A percentile compares a stretch with the other conserved stretches of the same genome.
phyloP scores from a whole-genome alignment of 2,113 vertebrate genomes.

The Phyllostomus discolor region DNA sequence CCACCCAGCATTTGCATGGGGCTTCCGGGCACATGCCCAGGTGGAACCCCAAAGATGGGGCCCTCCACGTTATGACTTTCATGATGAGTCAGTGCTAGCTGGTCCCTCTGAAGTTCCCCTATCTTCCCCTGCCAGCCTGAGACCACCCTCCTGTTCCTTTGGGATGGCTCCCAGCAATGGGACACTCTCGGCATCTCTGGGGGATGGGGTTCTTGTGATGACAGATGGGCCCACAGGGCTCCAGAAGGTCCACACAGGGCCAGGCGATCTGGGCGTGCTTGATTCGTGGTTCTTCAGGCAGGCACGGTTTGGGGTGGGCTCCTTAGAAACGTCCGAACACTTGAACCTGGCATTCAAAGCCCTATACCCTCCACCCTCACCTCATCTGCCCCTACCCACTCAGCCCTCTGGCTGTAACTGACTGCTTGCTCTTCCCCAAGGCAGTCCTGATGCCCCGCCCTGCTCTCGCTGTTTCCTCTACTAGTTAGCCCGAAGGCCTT shows the following conservation, averaged over 20 bases:
- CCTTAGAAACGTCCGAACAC: background rate
- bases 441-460: background rate
- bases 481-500: background rate
- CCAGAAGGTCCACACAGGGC: background rate
- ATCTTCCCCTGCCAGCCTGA: background rate
- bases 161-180: background rate
- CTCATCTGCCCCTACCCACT: background rate
- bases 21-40: background rate
- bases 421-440: no score
- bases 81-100: background rate
- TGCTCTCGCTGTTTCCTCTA: background rate
- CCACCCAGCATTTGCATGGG: background rate
- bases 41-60: background rate
- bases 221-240: background rate
- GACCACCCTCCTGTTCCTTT: background rate
- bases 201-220: background rate
- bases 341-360: background rate
- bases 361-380: rapidly evolving
- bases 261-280: background rate
- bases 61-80: background rate
- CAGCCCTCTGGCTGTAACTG: background rate
- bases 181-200: background rate
- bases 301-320: background rate
- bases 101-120: background rate
- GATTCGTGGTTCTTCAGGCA: background rate